A percentile compares a stretch with the other conserved stretches of the same genome.
Conservation (phyloP, 2,113 vertebrate species). For the Morone chrysops region DNA sequence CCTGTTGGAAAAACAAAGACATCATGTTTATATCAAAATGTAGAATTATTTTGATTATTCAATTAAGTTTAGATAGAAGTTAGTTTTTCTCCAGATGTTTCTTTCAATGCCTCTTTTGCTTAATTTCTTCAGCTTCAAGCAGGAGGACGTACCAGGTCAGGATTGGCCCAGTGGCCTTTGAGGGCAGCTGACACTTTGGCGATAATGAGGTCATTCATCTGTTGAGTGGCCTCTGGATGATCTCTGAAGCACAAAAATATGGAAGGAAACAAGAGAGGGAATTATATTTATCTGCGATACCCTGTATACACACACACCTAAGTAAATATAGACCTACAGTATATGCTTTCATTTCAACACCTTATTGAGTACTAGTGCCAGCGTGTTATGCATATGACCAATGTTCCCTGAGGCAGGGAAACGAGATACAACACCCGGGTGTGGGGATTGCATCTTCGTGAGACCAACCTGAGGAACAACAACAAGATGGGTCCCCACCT, state of each 20-base stretch:
- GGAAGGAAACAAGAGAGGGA: neutral
- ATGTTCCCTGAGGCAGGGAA: no score
- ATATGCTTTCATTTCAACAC: neutral
- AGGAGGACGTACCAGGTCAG: constrained; percentile 90
- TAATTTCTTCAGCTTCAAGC: neutral
- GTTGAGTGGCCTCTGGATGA: constrained; percentile 97
- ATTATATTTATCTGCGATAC: no score
- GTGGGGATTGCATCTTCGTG: no score
- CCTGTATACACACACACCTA: neutral
- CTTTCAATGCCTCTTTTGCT: neutral
- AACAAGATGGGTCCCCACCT: no score
- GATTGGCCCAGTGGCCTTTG: constrained; percentile 98
- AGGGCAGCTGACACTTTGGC: constrained; percentile 96
- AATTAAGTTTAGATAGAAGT: neutral
- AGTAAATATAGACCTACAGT: neutral
- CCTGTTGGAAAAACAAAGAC: constrained; percentile 81
- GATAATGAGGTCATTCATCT: constrained; percentile 98
- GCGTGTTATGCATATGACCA: no score
- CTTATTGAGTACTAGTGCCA: neutral
- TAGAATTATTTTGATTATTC: neutral
- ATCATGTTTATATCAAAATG: neutral
- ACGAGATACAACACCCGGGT: no score
- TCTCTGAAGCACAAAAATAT: constrained; percentile 84
- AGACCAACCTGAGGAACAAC: no score
- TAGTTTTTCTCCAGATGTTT: neutral